Conservation (phyloP, 2,113 vertebrate genomes). For the Pionites leucogaster region DNA sequence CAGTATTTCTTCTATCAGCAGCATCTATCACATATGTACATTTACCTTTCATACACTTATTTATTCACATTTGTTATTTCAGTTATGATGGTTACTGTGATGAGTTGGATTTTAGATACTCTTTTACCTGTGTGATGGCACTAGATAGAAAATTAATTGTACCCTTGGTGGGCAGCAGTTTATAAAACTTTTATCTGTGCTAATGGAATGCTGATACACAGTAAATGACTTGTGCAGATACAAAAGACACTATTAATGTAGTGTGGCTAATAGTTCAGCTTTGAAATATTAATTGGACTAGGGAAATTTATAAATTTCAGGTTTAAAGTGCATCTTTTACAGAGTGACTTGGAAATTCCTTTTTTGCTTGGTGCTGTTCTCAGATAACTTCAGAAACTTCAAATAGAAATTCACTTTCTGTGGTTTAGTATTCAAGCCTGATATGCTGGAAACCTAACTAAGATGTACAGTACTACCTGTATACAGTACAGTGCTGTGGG, state of each 20-base stretch:
- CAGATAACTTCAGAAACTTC: background rate
- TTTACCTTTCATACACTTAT: background rate
- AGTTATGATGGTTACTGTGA: background rate
- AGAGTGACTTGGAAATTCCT: background rate
- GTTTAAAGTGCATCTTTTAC: background rate
- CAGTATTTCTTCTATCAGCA: background rate
- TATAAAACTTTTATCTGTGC: background rate
- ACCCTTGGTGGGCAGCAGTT: background rate
- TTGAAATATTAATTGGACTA: background rate
- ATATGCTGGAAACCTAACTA: background rate
- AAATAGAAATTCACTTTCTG: background rate
- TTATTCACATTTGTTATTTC: background rate
- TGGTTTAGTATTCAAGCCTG: background rate
- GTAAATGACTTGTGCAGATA: background rate
- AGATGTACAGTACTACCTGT: background rate
- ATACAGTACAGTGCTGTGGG: background rate
- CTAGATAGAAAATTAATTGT: background rate
- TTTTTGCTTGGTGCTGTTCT: background rate
- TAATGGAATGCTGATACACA: background rate
- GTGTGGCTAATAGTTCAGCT: background rate
- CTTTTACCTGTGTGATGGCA: background rate
- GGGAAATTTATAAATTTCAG: background rate
- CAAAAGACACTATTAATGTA: background rate
- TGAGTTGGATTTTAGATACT: background rate
- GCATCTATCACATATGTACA: background rate